Evolutionary conservation across 2,888 invertebrate species (phyloP).

Genomic region (Gastracanthus pulcherrimus): DNA sequence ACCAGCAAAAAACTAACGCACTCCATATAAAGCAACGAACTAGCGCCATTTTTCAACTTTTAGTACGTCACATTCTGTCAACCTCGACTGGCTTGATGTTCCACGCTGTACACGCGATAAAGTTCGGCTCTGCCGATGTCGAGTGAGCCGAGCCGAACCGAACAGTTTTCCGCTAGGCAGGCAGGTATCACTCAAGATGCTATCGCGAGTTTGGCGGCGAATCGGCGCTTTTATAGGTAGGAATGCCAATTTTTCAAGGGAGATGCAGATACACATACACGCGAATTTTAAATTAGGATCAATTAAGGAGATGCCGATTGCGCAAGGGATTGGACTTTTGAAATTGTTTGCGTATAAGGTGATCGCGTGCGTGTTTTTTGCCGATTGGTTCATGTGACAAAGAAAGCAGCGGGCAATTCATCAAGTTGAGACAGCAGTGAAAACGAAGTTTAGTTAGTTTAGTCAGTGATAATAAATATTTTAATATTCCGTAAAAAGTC

Average conservation of each 20-base stretch:
- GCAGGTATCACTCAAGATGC: slow-evolving; percentile 41
- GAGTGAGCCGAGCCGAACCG: not conserved
- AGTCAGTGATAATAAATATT: too few relatives aligned
- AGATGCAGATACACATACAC: too few relatives aligned
- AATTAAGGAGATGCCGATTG: not conserved
- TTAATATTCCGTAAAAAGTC: too few relatives aligned
- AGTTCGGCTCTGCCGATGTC: not conserved
- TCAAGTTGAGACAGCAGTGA: too few relatives aligned
- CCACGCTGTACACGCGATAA: too few relatives aligned
- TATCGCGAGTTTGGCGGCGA: slow-evolving; percentile 25
- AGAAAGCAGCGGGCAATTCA: too few relatives aligned
- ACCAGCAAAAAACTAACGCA: not conserved
- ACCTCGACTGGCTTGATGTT: not conserved
- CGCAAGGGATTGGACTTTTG: not conserved
- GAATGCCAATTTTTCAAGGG: slow-evolving; percentile 4
- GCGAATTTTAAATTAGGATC: not conserved
- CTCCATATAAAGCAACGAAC: not conserved
- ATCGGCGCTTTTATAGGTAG: not conserved
- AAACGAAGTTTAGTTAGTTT: too few relatives aligned
- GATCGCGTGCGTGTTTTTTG: too few relatives aligned
- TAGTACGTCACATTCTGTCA: slow-evolving; percentile 5
- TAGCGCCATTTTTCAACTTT: not conserved
- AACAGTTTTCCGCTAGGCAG: not conserved
- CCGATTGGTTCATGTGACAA: too few relatives aligned
- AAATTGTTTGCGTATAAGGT: too few relatives aligned